A percentile compares a stretch with the other conserved stretches of the same genome.
Evolutionary conservation across 2,797 vertebrate genomes (phyloP).

Genomic region (Helicolenus hilgendorfi): DNA sequence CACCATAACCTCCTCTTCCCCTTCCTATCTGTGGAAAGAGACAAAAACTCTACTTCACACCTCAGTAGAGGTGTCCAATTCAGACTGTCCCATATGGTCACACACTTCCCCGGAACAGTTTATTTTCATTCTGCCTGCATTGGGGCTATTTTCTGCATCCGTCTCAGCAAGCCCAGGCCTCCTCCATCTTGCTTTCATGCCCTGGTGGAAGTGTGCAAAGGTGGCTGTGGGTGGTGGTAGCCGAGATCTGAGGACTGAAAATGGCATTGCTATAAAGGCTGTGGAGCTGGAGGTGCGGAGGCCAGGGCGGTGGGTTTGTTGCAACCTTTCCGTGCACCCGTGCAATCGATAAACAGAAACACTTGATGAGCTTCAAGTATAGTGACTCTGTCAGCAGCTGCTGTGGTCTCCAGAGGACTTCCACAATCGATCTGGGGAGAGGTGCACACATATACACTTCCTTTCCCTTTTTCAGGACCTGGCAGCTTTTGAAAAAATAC

Average conservation of each 20-base stretch:
- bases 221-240: slow-evolving; percentile 35
- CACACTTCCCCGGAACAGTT: slow-evolving; percentile 66
- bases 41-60: slow-evolving; percentile 91
- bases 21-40: slow-evolving; percentile 64
- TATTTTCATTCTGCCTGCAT: slow-evolving; percentile 78
- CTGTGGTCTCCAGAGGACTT: slow-evolving; percentile 60
- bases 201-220: slow-evolving; percentile 43
- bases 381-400: slow-evolving; percentile 73
- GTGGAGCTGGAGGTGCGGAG: slow-evolving; percentile 19
- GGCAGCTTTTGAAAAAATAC: background rate
- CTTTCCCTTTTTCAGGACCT: background rate
- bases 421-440: slow-evolving; percentile 68
- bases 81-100: slow-evolving; percentile 85
- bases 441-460: background rate
- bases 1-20: slow-evolving; percentile 49
- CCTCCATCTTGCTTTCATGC: slow-evolving; percentile 31
- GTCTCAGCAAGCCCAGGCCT: slow-evolving; percentile 72
- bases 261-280: slow-evolving; percentile 39
- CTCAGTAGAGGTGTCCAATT: slow-evolving; percentile 90
- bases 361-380: slow-evolving; percentile 80
- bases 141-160: slow-evolving; percentile 78
- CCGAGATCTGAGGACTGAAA: slow-evolving; percentile 39
- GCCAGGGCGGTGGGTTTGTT: slow-evolving; percentile 44
- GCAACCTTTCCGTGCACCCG: slow-evolving; percentile 69
- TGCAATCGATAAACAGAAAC: slow-evolving; percentile 73